Evolutionary conservation across 2,113 vertebrate species (phyloP).

Genomic region (Rhabdomys dilectus): DNA sequence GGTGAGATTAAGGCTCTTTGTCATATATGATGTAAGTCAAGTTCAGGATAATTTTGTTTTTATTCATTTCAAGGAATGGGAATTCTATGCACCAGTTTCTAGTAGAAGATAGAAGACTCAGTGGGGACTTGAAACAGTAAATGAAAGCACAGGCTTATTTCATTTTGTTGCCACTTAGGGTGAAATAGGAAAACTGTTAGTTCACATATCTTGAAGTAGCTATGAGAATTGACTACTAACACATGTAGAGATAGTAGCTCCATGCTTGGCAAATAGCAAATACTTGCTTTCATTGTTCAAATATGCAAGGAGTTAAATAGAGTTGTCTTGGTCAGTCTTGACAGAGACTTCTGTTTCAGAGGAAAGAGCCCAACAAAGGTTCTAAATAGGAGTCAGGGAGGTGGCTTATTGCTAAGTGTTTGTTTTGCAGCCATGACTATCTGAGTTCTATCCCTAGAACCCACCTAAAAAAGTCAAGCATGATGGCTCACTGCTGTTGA

Average conservation of each 20-base stretch:
- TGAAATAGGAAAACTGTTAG: neutral
- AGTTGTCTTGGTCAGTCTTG: neutral
- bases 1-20: neutral
- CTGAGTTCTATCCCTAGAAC: neutral
- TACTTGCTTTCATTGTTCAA: neutral
- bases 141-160: neutral
- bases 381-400: neutral
- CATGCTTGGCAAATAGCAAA: neutral
- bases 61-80: neutral
- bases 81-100: neutral
- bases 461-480: neutral
- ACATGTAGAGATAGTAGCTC: neutral
- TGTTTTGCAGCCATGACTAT: neutral
- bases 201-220: neutral
- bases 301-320: neutral
- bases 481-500: neutral
- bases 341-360: neutral
- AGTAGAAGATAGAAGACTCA: neutral
- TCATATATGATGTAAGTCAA: neutral
- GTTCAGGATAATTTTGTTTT: neutral
- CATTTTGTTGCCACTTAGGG: conserved; percentile 6
- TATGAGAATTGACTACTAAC: conserved; percentile 33
- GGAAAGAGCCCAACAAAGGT: neutral
- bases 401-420: neutral
- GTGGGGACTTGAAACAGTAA: conserved; percentile 27